Percentiles rank a stretch among this genome's conserved stretches.
Conservation (phyloP, 2,797 vertebrate genomes). For the Sternarchorhynchus goeldii region DNA sequence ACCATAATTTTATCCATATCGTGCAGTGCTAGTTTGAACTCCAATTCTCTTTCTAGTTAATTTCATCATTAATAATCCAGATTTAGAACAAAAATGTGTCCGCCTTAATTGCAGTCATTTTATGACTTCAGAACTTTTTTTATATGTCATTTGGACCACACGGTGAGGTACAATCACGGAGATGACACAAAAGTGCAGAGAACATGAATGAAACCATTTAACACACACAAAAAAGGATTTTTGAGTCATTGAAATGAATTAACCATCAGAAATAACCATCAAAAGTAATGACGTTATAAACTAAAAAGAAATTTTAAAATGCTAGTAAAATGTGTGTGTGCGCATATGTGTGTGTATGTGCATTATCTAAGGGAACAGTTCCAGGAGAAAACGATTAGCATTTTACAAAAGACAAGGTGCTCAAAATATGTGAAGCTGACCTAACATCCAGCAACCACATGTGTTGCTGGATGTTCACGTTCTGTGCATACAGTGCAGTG, state of each 20-base stretch:
- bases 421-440: neutral
- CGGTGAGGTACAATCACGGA: neutral
- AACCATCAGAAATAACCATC: too few relatives aligned
- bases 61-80: neutral
- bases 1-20: neutral
- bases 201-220: too few relatives aligned
- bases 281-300: too few relatives aligned
- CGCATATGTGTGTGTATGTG: too few relatives aligned
- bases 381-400: too few relatives aligned
- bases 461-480: neutral
- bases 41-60: neutral
- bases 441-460: neutral
- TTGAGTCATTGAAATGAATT: too few relatives aligned
- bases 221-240: too few relatives aligned
- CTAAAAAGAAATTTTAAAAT: too few relatives aligned
- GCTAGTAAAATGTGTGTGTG: too few relatives aligned
- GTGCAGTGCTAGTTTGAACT: neutral
- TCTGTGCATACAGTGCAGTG: neutral
- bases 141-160: neutral
- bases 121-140: neutral
- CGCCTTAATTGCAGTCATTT: neutral
- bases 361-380: too few relatives aligned
- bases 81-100: neutral
- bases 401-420: neutral
- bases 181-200: too few relatives aligned